Percentiles rank a stretch among this genome's conserved stretches.
Evolutionary conservation across 2,888 invertebrate genomes (phyloP).

Genomic region (Lypha dubia): DNA sequence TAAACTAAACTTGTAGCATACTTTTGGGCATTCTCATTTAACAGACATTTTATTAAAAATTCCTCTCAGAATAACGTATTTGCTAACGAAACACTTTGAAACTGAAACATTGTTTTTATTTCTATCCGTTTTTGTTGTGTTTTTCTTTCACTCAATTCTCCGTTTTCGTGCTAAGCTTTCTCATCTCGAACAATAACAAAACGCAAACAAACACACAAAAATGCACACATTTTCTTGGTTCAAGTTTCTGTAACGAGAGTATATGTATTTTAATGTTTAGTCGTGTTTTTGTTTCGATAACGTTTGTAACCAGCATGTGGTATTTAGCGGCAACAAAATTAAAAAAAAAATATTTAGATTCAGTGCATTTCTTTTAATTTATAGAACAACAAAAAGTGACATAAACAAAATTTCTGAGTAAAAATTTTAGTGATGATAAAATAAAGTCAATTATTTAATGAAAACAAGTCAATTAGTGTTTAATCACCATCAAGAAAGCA

Average conservation of each 20-base stretch:
- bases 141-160: conserved; percentile 31
- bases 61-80: not conserved
- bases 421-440: conserved; percentile 32
- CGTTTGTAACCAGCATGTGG: conserved; percentile 46
- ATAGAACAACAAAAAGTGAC: conserved; percentile 5
- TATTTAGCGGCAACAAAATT: conserved; percentile 7
- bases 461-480: conserved; percentile 53
- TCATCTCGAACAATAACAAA: conserved; percentile 62
- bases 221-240: conserved; percentile 11
- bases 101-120: conserved; percentile 43
- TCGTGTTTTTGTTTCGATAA: conserved; percentile 71
- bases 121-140: conserved; percentile 15
- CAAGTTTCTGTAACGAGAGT: conserved; percentile 56
- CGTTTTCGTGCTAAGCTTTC: conserved; percentile 51
- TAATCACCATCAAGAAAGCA: not conserved
- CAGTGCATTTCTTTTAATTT: conserved; percentile 25
- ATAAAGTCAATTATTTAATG: conserved; percentile 61
- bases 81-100: conserved; percentile 30
- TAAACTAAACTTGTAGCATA: conserved; percentile 60
- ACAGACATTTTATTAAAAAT: not conserved
- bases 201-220: conserved; percentile 9
- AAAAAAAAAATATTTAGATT: conserved; percentile 43
- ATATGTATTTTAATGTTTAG: conserved; percentile 66
- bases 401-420: conserved; percentile 13
- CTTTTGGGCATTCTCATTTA: conserved; percentile 59